These are phyloP conservation scores for Daktulosphaira vitifoliae DNA, from an alignment of 1,140 invertebrate species.

Conservation along the genomic window DNA sequence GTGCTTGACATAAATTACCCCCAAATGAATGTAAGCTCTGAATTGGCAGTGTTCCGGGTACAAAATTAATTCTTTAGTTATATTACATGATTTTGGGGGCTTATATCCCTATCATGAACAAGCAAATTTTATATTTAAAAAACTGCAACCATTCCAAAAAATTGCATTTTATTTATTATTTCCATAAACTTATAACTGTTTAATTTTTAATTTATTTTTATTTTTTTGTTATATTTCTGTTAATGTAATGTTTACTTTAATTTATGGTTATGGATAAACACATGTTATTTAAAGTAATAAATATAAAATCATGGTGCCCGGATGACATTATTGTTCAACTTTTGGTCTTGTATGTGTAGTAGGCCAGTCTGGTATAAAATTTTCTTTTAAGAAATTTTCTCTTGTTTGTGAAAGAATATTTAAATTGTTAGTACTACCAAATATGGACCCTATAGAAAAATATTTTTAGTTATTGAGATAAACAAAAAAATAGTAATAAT, in stretches of 20 bases:
- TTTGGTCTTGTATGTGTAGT: conserved; percentile 4
- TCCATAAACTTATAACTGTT: not conserved
- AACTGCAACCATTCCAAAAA: conserved; percentile 14
- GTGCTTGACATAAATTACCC: conserved; percentile 53
- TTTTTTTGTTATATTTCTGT: too few species aligned
- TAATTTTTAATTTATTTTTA: too few species aligned
- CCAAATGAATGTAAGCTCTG: conserved; percentile 35
- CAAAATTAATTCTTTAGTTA: conserved; percentile 13
- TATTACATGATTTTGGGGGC: conserved; percentile 25
- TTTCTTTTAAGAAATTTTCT: conserved; percentile 24
- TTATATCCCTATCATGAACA: not conserved
- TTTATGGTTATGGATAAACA: too few species aligned
- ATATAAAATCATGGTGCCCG: too few species aligned
- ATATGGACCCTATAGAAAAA: conserved; percentile 11
- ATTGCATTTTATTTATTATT: not conserved
- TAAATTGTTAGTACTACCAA: conserved; percentile 24
- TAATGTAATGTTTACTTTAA: too few species aligned
- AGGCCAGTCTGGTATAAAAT: conserved; percentile 13
- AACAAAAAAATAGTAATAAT: conserved; percentile 1
- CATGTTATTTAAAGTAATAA: too few species aligned
- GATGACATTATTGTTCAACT: not conserved
- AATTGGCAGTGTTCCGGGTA: conserved; percentile 15
- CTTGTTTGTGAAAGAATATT: conserved; percentile 23
- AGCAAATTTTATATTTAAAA: not conserved
- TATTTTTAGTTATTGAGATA: too few species aligned